Evolutionary conservation across 2,113 vertebrate genomes (phyloP), one percentile per base, ranked within the genome.

Genomic region (Hippocampus abdominalis): DNA sequence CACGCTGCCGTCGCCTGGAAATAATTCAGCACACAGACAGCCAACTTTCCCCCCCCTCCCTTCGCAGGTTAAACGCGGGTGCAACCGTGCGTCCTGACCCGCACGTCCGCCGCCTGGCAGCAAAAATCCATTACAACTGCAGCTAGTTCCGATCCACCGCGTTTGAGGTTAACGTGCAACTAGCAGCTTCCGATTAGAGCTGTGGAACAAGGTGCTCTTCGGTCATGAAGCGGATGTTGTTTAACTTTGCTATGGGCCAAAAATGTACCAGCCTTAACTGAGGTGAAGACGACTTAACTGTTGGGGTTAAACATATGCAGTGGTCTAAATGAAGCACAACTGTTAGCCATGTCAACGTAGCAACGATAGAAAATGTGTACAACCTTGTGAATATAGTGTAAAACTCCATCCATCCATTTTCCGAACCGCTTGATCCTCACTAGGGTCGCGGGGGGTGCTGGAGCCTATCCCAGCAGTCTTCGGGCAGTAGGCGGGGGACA

Each of bases 1-100:
- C 84, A 82, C 71, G 57, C 74, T 68, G 80, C 78, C 71, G 66
- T 85, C 82, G 82, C 76, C 66, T 74, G 77, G 68, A 84, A 85
- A 83, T 81, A 69, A 84, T 82, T 81, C 74, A 71, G 57, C 78
- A 74, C 18, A 16, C 69, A 46, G 27, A 71, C 76, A 76, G 71
- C 53, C 62, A 36, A 25, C 27, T 75, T 84, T 74, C 25, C 75
- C 73, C 78, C 70, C 81, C 81, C 71, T 74, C 69, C 46, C 46
- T 49, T 61, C 63, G 72, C 73, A 60, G 73, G 73, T 76, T 72
- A 69, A 69, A 10, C 15, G n/a, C 2, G 11, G 42, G 77, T 70
- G 71, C 36, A 64, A 81, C 81, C 79, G 80, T 84, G 79, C 83
- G 83, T 66, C 13, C 25, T 27, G 18, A 23, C 29, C 21, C 12